phyloP scores from a whole-genome alignment of 2,113 vertebrate species.

The Chrysochloris asiatica region DNA sequence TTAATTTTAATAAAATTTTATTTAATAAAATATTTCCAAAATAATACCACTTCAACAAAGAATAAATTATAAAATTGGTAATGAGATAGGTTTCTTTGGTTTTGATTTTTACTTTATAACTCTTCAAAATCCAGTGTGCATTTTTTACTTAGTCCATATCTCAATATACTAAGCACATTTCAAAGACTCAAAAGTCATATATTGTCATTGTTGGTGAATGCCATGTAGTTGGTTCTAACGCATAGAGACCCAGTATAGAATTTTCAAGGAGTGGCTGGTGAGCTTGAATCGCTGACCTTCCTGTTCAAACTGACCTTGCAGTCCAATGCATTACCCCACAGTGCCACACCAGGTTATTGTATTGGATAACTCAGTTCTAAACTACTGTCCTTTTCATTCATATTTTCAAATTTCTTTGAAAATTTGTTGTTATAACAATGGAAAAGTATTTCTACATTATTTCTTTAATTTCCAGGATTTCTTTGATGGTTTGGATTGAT shows the following conservation, averaged over 20 bases:
- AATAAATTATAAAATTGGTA: background rate
- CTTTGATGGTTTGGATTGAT: background rate
- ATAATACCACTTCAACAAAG: background rate
- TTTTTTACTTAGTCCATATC: background rate
- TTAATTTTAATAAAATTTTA: conserved; percentile 31
- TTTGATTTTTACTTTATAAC: background rate
- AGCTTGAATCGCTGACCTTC: too few species aligned
- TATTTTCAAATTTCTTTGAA: too few species aligned
- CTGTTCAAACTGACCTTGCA: too few species aligned
- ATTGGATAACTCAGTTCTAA: too few species aligned
- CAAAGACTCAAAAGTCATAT: background rate
- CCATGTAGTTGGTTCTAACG: too few species aligned
- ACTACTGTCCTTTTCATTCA: too few species aligned
- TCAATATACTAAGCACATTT: background rate
- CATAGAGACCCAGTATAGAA: too few species aligned
- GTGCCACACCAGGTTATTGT: too few species aligned
- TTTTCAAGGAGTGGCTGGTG: too few species aligned
- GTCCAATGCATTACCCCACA: too few species aligned
- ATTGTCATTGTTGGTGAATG: background rate
- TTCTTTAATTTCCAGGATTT: conserved; percentile 21
- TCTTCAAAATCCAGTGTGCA: background rate
- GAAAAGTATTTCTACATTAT: background rate
- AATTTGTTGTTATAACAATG: background rate
- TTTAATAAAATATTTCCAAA: background rate
- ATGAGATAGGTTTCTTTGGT: too few species aligned